These are phyloP conservation scores for Pantherophis alleghaniensis DNA, from an alignment of 2,797 vertebrate species.

Conservation along the genomic window DNA sequence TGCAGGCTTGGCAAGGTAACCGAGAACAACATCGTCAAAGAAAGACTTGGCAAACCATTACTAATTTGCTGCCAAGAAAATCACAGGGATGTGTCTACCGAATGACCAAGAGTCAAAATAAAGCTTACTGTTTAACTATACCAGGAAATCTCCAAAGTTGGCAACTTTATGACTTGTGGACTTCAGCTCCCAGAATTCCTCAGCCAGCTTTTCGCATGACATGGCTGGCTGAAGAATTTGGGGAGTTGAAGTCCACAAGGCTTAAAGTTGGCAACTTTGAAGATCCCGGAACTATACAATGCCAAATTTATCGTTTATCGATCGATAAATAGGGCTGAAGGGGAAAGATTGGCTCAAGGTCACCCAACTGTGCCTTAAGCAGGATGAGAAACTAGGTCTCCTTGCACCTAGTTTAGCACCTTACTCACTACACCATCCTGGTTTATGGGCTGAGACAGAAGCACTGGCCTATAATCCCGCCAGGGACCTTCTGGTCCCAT, in stretches of 20 bases:
- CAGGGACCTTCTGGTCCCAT: neutral
- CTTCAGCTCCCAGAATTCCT: neutral
- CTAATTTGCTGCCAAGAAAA: neutral
- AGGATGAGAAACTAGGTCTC: neutral
- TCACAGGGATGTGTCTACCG: neutral
- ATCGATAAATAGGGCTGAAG: neutral
- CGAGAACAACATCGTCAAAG: neutral
- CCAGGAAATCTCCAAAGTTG: neutral
- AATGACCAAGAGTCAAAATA: neutral
- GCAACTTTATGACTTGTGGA: neutral
- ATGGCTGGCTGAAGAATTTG: neutral
- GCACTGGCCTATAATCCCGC: neutral
- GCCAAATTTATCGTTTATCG: neutral
- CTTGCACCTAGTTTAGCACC: neutral
- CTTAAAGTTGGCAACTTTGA: neutral
- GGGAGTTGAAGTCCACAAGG: neutral
- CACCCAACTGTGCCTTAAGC: neutral
- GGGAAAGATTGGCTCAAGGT: neutral
- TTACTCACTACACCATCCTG: neutral
- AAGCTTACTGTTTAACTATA: neutral
- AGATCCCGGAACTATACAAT: neutral
- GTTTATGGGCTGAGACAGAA: neutral
- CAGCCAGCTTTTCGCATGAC: neutral
- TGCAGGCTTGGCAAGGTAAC: neutral
- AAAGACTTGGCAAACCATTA: neutral